A percentile compares a stretch with the other conserved stretches of the same genome.
These are phyloP conservation scores for Pemphredon lugubris DNA, from an alignment of 2,888 invertebrate genomes.

Conservation along the genomic window DNA sequence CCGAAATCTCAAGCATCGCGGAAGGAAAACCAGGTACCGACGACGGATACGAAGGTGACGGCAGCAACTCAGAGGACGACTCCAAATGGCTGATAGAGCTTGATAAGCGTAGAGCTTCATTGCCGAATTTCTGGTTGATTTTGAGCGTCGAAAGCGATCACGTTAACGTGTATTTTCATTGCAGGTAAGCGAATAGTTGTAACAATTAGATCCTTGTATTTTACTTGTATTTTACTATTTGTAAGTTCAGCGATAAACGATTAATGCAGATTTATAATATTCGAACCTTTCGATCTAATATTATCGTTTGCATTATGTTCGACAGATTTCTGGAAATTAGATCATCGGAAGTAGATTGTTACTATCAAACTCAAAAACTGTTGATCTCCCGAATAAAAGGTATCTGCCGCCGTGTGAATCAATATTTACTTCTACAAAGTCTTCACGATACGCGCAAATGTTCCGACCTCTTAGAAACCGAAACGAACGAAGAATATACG, in stretches of 20 bases:
- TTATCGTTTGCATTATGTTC: too few relatives aligned
- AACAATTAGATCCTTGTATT: neutral
- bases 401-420: constrained; percentile 86
- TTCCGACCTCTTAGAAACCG: constrained; percentile 86
- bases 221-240: too few relatives aligned
- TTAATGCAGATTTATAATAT: too few relatives aligned
- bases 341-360: constrained; percentile 82
- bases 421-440: constrained; percentile 86
- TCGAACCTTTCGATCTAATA: too few relatives aligned
- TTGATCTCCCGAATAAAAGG: constrained; percentile 83
- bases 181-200: constrained; percentile 81
- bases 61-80: constrained; percentile 84
- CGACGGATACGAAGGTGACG: constrained; percentile 85
- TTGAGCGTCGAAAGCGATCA: constrained; percentile 83
- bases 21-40: constrained; percentile 70
- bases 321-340: constrained; percentile 83
- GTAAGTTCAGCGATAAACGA: too few relatives aligned
- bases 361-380: constrained; percentile 82
- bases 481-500: constrained; percentile 82
- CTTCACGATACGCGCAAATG: constrained; percentile 86
- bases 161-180: constrained; percentile 87
- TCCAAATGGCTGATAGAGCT: constrained; percentile 83
- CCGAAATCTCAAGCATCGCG: constrained; percentile 74
- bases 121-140: constrained; percentile 89
- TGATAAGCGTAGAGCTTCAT: constrained; percentile 81